Evolutionary conservation across 2,888 invertebrate genomes (phyloP), one percentile per base, ranked within the genome.

Genomic region (Flexamia atlantica): DNA sequence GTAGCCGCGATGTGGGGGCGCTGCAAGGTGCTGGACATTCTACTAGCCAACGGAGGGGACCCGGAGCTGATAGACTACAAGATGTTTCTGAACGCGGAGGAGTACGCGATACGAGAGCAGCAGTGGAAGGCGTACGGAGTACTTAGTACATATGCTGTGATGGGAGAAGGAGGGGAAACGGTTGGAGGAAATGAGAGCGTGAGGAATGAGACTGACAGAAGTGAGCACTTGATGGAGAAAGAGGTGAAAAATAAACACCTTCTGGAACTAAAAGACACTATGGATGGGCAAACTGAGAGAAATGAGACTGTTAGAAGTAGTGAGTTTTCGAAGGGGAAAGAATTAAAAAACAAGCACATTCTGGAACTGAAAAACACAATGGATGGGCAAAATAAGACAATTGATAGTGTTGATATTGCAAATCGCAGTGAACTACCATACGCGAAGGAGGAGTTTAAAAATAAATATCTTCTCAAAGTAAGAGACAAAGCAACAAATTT

Each of bases 1-100:
- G 94, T 97, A 80, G 96, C 97, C 0, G 95, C 96, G 17, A 95
- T 95, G 87, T 96, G 96, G 94, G 97, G 96, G 5, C 91, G 95
- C 53, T 88, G 92, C 42, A 93, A 93, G 82, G 93, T 96, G 85
- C 90, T 97, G 23, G 92, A 94, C 87, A 90, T 96, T 57, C 91
- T 98, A 0, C 90, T 98, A 84, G 91, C 93, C 20, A 93, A 94
- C 87, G 97, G 97, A 0, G 98, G 96, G 0, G 94, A 97, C 88
- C 94, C 96, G 0, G 91, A 93, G 64, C 88, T 92, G 0, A 88
- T 90, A 42, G 97, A 97, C 89, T 90, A 93, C 76, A 95, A 95
- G 5, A 93, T 93, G 0, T 93, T 93, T 87, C 40, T 36, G 72
- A 94, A 93, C 12, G 93, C 96, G 0, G 93, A 95, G 86, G 93